These are phyloP conservation scores for Trichacis sp. DNA, from an alignment of 2,888 invertebrate genomes.

Conservation along the genomic window DNA sequence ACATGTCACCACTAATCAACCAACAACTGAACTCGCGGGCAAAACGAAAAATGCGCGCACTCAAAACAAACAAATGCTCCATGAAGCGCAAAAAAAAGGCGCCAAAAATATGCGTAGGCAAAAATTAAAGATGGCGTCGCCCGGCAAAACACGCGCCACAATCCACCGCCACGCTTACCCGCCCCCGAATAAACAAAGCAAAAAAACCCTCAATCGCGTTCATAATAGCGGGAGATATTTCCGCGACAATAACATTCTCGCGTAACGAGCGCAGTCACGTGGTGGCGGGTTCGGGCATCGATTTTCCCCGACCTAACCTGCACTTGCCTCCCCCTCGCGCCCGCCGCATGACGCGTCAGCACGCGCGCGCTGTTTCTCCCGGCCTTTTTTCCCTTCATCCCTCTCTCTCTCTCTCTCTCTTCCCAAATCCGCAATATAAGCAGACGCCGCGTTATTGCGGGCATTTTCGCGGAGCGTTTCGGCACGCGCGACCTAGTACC, in stretches of 20 bases:
- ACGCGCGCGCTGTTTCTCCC: slow-evolving; percentile 36
- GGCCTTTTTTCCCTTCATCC: slow-evolving; percentile 28
- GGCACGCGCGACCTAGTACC: slow-evolving; percentile 28
- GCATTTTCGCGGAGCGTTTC: slow-evolving; percentile 33
- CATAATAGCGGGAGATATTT: slow-evolving; percentile 29
- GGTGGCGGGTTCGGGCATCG: slow-evolving; percentile 58
- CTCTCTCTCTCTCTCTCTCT: slow-evolving; percentile 18
- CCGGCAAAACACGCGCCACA: slow-evolving; percentile 4
- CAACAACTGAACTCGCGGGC: slow-evolving; percentile 56
- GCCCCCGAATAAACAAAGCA: too few species aligned
- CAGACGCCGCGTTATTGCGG: slow-evolving; percentile 27
- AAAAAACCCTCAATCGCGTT: too few species aligned
- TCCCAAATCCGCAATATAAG: slow-evolving; percentile 26
- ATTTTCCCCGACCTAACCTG: slow-evolving; percentile 54
- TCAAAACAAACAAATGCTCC: too few species aligned
- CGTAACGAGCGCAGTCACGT: slow-evolving; percentile 56
- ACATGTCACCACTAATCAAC: slow-evolving; percentile 65
- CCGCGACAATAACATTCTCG: slow-evolving; percentile 51
- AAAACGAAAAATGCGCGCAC: slow-evolving; percentile 18
- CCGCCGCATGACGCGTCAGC: slow-evolving; percentile 35
- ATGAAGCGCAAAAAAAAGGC: slow-evolving; percentile 15
- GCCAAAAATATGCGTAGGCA: too few species aligned
- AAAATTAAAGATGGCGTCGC: too few species aligned
- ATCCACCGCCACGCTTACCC: slow-evolving; percentile 30
- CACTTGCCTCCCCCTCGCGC: slow-evolving; percentile 43